Conservation (phyloP, 1,140 invertebrate species). For the Leptinotarsa defecta region DNA sequence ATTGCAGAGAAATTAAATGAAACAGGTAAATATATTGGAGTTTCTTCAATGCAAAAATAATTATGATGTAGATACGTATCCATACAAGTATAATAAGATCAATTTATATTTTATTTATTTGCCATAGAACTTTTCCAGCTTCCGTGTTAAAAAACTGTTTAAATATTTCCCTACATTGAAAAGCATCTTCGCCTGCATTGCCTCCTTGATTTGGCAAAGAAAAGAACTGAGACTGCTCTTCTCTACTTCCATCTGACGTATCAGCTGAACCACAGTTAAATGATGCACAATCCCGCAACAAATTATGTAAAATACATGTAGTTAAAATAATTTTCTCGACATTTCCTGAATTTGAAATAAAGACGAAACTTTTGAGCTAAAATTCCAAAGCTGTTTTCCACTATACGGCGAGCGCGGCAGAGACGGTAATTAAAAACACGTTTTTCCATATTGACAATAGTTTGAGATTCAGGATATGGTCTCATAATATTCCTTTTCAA, state of each 20-base stretch:
- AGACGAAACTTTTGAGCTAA: conserved; percentile 32
- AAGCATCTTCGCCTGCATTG: conserved; percentile 28
- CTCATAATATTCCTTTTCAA: conserved; percentile 31
- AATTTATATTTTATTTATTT: conserved; percentile 27
- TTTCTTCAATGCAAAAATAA: too few species aligned
- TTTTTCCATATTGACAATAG: conserved; percentile 26
- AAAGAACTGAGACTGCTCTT: conserved; percentile 23
- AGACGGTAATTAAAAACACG: conserved; percentile 27
- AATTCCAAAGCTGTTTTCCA: conserved; percentile 24
- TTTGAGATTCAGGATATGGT: conserved; percentile 28
- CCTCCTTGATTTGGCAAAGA: conserved; percentile 28
- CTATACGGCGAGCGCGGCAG: conserved; percentile 11
- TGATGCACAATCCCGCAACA: not conserved
- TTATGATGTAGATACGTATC: too few species aligned
- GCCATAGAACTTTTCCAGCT: conserved; percentile 30
- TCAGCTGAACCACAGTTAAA: conserved; percentile 27
- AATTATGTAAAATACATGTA: conserved; percentile 34
- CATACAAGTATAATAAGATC: not conserved
- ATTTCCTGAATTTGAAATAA: conserved; percentile 27
- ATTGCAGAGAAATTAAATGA: too few species aligned
- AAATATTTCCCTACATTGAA: conserved; percentile 30
- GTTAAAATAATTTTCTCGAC: conserved; percentile 30
- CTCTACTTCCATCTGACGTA: conserved; percentile 13
- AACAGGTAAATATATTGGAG: too few species aligned
- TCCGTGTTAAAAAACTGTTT: conserved; percentile 24